These are phyloP conservation scores for Gryllus bimaculatus DNA, from an alignment of 1,140 invertebrate species.

Conservation along the genomic window DNA sequence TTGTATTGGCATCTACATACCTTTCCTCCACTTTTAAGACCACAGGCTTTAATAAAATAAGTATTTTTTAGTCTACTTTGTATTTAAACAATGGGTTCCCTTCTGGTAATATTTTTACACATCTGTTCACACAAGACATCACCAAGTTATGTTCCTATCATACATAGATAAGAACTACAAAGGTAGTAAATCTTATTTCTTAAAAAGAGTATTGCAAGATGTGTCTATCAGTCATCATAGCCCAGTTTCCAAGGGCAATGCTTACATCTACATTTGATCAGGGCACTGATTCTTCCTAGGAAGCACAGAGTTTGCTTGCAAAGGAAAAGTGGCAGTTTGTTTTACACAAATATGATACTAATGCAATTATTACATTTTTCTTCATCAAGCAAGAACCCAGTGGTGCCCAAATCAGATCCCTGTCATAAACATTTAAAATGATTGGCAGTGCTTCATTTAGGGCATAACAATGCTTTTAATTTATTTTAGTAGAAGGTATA, in stretches of 20 bases:
- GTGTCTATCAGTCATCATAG: not conserved
- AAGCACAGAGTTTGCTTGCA: not conserved
- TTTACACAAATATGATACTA: not conserved
- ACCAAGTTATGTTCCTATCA: not conserved
- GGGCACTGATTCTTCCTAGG: slow-evolving; percentile 2
- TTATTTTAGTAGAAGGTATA: too few species aligned
- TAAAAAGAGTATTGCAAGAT: slow-evolving; percentile 5
- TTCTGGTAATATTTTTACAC: not conserved
- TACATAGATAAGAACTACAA: not conserved
- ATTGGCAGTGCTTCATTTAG: not conserved
- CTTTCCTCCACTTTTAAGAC: not conserved
- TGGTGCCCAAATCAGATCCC: not conserved
- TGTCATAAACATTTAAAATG: not conserved
- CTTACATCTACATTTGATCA: not conserved
- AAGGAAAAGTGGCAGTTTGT: slow-evolving; percentile 4
- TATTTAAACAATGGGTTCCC: not conserved
- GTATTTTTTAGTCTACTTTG: not conserved
- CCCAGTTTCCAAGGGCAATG: not conserved
- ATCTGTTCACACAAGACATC: not conserved
- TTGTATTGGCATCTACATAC: not conserved
- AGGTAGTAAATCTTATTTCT: not conserved
- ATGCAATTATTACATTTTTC: not conserved
- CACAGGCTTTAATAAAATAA: not conserved
- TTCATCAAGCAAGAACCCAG: not conserved
- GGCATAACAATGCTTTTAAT: not conserved